Evolutionary conservation across 2,113 vertebrate genomes (phyloP), one percentile per base, ranked within the genome.

Genomic region (Alectura lathami): DNA sequence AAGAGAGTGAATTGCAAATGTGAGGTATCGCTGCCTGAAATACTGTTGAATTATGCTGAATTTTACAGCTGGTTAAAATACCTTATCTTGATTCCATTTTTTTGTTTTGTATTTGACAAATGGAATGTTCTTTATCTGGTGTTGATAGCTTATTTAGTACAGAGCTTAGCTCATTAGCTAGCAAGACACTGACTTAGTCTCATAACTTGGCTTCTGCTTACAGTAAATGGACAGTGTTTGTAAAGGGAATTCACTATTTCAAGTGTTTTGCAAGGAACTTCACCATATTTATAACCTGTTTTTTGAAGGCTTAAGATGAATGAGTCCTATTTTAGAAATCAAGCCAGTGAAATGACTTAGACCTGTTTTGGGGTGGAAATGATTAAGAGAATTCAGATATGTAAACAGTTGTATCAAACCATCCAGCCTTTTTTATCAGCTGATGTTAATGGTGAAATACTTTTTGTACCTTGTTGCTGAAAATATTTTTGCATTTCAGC

Each of bases 401-500:
- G 89, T 98, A 96, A 98, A 98, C 95, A 96, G 88, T 95, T 88
- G 88, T 95, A 97, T 97, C 96, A 92, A 96, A 97, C 96, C 98
- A 98, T 97, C 96, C 94, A 96, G 96, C 96, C 96, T 98, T 96
- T 94, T 98, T 96, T 98, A 98, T 98, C 96, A 96, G 95, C 97
- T 98, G 96, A 96, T 98, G 97, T 98, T 98, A 97, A 97, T 96
- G 92, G 96, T 98, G 95, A 98, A 97, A 97, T 98, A 97, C 96
- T 97, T 97, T 97, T 98, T 98, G 98, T 98, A 98, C 98, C 98
- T 98, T 98, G 96, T 98, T 98, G 98, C 97, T 98, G 97, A 97
- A 98, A 98, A 98, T 98, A 98, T 98, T 98, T 98, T 98, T 98
- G 97, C 96, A 56, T 98, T 98, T 98, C 97, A 98, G 97, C 97